These are phyloP conservation scores for Poeciliopsis turneri DNA, from an alignment of 2,797 vertebrate species.

Conservation along the genomic window DNA sequence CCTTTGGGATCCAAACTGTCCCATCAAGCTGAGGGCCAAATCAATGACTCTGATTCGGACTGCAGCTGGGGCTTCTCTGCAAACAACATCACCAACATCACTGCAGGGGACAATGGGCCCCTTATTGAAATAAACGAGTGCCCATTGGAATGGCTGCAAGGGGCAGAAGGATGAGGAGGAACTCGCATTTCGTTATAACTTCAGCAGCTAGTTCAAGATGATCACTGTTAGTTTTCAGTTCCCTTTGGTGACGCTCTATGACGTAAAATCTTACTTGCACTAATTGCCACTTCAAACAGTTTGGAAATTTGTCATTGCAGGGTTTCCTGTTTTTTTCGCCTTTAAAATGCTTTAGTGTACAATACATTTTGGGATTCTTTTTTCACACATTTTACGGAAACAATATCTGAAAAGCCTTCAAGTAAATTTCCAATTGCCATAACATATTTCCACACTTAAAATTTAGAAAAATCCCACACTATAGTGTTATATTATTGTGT, in stretches of 20 bases:
- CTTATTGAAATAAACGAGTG: slow-evolving; percentile 65
- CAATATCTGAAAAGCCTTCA: neutral
- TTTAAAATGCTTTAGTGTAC: neutral
- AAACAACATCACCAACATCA: slow-evolving; percentile 47
- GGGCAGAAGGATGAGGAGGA: slow-evolving; percentile 23
- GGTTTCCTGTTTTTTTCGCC: neutral
- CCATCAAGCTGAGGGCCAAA: slow-evolving; percentile 62
- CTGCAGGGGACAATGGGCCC: slow-evolving; percentile 34
- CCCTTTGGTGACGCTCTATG: slow-evolving; percentile 40
- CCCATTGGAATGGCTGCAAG: slow-evolving; percentile 53
- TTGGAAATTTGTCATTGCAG: neutral
- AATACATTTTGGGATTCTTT: neutral
- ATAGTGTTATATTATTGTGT: neutral
- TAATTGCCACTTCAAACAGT: neutral
- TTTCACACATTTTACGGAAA: neutral
- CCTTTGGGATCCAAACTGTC: slow-evolving; percentile 63
- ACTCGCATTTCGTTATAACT: slow-evolving; percentile 40
- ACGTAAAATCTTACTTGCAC: slow-evolving; percentile 1
- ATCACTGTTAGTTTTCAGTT: slow-evolving; percentile 30
- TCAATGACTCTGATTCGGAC: slow-evolving; percentile 67
- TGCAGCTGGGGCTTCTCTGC: slow-evolving; percentile 69
- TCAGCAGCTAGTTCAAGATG: slow-evolving; percentile 9
- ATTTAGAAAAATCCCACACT: neutral
- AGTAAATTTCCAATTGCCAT: neutral
- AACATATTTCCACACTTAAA: neutral